Evolutionary conservation across 2,888 invertebrate genomes (phyloP).

Genomic region (Dinocampus coccinellae): DNA sequence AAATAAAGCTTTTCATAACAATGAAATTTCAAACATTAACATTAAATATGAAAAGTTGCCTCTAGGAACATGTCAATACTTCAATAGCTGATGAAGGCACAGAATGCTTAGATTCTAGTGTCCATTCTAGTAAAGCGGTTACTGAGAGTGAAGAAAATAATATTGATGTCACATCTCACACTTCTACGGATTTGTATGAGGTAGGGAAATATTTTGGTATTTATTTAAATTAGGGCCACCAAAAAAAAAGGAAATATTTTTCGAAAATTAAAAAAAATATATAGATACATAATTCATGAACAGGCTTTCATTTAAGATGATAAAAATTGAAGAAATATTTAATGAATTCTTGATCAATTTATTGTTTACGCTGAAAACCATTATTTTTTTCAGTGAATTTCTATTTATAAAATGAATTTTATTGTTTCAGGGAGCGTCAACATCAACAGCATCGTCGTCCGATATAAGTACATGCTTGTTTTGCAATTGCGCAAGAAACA

Average conservation of each 20-base stretch:
- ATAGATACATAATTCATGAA: too few relatives aligned
- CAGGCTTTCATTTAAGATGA: too few relatives aligned
- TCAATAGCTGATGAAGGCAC: background rate
- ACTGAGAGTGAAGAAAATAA: background rate
- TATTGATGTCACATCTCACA: background rate
- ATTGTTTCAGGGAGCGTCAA: conserved; percentile 8
- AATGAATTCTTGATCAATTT: too few relatives aligned
- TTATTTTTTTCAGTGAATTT: background rate
- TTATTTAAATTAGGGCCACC: too few relatives aligned
- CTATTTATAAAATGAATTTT: background rate
- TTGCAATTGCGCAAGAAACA: background rate
- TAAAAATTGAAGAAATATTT: too few relatives aligned
- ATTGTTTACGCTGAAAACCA: too few relatives aligned
- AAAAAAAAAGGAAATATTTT: too few relatives aligned
- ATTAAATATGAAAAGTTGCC: background rate
- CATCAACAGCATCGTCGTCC: conserved; percentile 11
- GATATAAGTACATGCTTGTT: background rate
- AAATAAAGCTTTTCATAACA: background rate
- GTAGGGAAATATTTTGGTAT: background rate
- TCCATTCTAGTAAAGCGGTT: background rate
- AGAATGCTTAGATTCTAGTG: background rate
- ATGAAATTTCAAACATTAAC: background rate
- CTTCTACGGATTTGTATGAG: background rate
- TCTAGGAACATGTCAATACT: background rate
- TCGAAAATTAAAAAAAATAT: too few relatives aligned